Evolutionary conservation across 1,140 invertebrate genomes (phyloP).

Genomic region (Arion vulgaris): DNA sequence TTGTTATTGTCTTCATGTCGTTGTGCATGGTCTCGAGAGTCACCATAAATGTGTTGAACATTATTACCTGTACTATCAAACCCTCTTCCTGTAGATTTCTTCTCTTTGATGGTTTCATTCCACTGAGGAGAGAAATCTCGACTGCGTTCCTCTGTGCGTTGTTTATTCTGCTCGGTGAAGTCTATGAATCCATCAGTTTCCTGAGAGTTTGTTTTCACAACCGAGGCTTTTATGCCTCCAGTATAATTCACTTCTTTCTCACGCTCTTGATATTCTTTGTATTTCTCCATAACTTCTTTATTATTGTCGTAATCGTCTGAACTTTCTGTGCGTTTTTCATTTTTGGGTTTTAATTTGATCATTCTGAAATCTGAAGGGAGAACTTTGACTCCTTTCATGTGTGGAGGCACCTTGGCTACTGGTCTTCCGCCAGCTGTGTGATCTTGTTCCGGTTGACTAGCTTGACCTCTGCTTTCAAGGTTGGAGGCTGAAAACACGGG

Average conservation of each 20-base stretch:
- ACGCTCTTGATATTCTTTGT: conserved; percentile 37
- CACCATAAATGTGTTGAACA: neutral
- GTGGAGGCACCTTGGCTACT: conserved; percentile 60
- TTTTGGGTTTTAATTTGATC: conserved; percentile 44
- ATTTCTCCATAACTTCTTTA: conserved; percentile 38
- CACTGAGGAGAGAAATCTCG: conserved; percentile 14
- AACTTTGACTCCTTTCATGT: conserved; percentile 49
- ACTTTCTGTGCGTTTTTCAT: conserved; percentile 3
- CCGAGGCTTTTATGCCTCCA: neutral
- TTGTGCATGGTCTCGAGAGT: neutral
- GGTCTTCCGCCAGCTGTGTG: conserved; percentile 46
- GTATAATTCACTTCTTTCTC: conserved; percentile 6
- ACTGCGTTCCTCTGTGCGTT: neutral
- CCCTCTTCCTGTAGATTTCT: neutral
- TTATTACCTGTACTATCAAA: neutral
- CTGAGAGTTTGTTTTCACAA: conserved; percentile 27
- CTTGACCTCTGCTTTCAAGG: conserved; percentile 48
- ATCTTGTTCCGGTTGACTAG: conserved; percentile 15
- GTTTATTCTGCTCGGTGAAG: neutral
- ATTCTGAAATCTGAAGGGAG: conserved; percentile 38
- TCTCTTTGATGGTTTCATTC: conserved; percentile 25
- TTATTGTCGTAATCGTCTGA: conserved; percentile 38
- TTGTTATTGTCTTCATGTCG: conserved; percentile 15
- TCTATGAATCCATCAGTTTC: conserved; percentile 3
- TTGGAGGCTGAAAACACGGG: conserved; percentile 58